Evolutionary conservation across 2,797 vertebrate genomes (phyloP), one percentile per base, ranked within the genome.

Genomic region (Girardinus metallicus): DNA sequence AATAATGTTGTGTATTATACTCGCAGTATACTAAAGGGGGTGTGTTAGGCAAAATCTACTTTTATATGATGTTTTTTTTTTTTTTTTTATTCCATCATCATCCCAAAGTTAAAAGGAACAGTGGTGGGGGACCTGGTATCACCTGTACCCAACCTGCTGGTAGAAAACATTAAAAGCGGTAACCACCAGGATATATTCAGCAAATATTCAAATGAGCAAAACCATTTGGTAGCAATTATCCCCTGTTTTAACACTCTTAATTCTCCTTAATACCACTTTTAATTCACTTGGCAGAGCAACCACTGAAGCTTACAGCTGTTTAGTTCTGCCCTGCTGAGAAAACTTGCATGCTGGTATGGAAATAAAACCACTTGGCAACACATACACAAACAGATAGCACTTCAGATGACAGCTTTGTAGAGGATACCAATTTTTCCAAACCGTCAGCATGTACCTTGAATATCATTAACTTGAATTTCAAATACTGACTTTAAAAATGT

Each of bases 271-370:
- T 84, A 80, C 64, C 70, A 80, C 73, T 88, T 29, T 85, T 71
- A 88, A 85, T 80, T 80, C 60, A 82, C 51, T 73, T 64, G 21
- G 53, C 36, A 16, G 78, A 62, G 71, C 76, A 80, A 68, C 85
- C 78, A 29, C 74, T 84, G 74, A 83, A 80, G 79, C 86, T 86
- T 74, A 72, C 60, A 84, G 83, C 84, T 76, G 80, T 92, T 92
- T 92, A 91, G 80, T 91, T 91, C 83, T 92, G 80, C 83, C 75
- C 81, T 85, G 87, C 82, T 91, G 88, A 74, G 83, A 82, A 49
- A 85, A 89, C 72, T 77, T 79, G 49, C 34, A 0, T 80, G 84
- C 76, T 2, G 31, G 55, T 49, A n/a, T 51, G 41, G 70, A 80
- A 76, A 41, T 57, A 41, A 89, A 85, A 82, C 62, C 78, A 73